These are phyloP conservation scores for Syrphus vitripennis DNA, from an alignment of 2,888 invertebrate genomes.

Conservation along the genomic window DNA sequence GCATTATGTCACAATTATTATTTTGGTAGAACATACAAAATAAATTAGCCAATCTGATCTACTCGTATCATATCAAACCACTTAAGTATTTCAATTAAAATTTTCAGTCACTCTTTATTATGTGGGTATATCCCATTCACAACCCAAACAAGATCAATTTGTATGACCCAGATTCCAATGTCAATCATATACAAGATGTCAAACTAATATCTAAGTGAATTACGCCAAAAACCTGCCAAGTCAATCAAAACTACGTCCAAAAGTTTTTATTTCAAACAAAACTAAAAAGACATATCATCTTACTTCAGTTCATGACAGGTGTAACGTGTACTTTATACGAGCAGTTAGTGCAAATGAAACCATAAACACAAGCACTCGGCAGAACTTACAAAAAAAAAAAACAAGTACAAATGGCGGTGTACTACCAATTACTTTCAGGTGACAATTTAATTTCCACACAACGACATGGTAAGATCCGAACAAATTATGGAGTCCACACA, in stretches of 20 bases:
- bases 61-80: constrained; percentile 19
- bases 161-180: constrained; percentile 56
- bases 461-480: constrained; percentile 60
- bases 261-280: neutral
- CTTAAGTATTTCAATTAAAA: constrained; percentile 56
- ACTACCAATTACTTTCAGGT: constrained; percentile 78
- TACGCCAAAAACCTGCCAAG: constrained; percentile 61
- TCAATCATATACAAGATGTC: constrained; percentile 53
- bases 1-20: neutral
- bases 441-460: constrained; percentile 78
- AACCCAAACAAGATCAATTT: constrained; percentile 36
- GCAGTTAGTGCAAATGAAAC: constrained; percentile 9
- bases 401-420: constrained; percentile 35
- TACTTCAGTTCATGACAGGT: constrained; percentile 55
- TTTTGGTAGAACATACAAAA: neutral
- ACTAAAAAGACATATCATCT: constrained; percentile 22
- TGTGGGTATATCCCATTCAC: no score
- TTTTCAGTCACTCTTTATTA: constrained; percentile 38
- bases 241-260: constrained; percentile 59
- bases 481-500: constrained; percentile 60
- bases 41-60: neutral
- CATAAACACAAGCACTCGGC: constrained; percentile 17
- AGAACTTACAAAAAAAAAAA: constrained; percentile 6
- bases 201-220: constrained; percentile 50
- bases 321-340: constrained; percentile 37